Base-by-base conservation (phyloP, 2,888 invertebrate genomes). In the Torymus texanus region DNA sequence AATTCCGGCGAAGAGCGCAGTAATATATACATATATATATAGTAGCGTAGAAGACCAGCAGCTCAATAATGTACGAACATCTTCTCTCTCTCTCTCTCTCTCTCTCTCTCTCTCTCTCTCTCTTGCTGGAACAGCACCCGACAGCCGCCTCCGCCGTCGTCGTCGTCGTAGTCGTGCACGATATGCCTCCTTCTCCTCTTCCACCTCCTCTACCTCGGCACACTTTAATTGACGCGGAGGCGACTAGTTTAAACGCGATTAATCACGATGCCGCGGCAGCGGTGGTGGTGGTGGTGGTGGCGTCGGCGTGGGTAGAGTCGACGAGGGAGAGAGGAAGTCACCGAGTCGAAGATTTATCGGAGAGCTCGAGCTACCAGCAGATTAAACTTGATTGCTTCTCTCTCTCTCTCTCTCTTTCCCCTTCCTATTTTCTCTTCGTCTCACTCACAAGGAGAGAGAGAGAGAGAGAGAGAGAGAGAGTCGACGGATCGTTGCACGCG, bases 211-310 rank as follows among this genome's bases (percentile, higher is more conserved):
- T 68, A 74, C 78, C 79, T 59, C 73, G 74, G 72, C 84, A 85
- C 85, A 86, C 84, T 88, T 79, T 89, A 88, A 89, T 89, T 87
- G 88, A 86, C 87, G 86, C 87, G 84, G 84, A 86, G 87, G 86
- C 87, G 86, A 87, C 87, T 87, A 87, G 87, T 88, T 89, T 88
- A 87, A 88, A 87, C 86, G 86, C 88, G 87, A 88, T 89, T 89
- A 89, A 89, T 89, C 89, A 87, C 84, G 81, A 85, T 83, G 83
- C 84, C 81, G 70, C 18, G 51, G 56, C 53, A 29, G 72, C 68
- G 24, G 13, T 29, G 29, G 16, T 53, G 29, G 24, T 55, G 56
- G 21, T 29, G 82, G 72, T 56, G 56, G 18, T 56, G 83, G 72
- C 68, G 24, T 18, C 53, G 18, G 16, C 66, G 29, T 14, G 55